Evolutionary conservation across 2,113 vertebrate genomes (phyloP), one percentile per base, ranked within the genome.

Genomic region (Riparia riparia): DNA sequence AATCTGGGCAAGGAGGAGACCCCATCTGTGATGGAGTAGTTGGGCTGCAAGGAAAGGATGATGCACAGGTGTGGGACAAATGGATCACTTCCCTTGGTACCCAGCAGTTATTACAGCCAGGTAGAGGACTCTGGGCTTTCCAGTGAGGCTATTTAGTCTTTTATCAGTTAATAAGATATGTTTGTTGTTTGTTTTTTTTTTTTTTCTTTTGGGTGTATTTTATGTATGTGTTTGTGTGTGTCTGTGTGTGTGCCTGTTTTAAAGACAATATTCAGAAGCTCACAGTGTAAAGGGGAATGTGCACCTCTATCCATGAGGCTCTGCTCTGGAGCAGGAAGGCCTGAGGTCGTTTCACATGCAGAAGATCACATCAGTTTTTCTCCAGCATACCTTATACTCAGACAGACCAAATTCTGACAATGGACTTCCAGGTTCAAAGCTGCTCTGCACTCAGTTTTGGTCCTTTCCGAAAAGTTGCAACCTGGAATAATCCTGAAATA

Each of bases 11-110:
- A 77, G 64, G n/a, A 86, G 53, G 16, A 82, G 53, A 72, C 5
- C 24, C 6, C 37, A 82, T 63, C 14, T 77, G 34, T 1, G 8
- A 32, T 24, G 51, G 42, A 63, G 44, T 2, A 29, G 10, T 20
- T n/a, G 41, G 34, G 31, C 53, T 70, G 29, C 2, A 82, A 39
- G 56, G 42, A 66, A 41, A 54, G 73, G 28, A 57, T 0, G 2
- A 1, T 26, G 16, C 0, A 0, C 51, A 66, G 21, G 19, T 3
- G 9, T 39, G 63, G 73, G 44, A 24, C 2, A 8, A n/a, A 26
- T n/a, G 34, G 42, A 34, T 39, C 29, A 10, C 25, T 70, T 63
- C n/a, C 31, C 61, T 63, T 54, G 28, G 15, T 19, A 56, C 26
- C 24, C 17, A 34, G 17, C 14, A 51, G 22, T 14, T 42, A 26